A percentile compares a stretch with the other conserved stretches of the same genome.
These are phyloP conservation scores for Drosophila obscura DNA, from an alignment of 1,140 invertebrate species.

Conservation along the genomic window DNA sequence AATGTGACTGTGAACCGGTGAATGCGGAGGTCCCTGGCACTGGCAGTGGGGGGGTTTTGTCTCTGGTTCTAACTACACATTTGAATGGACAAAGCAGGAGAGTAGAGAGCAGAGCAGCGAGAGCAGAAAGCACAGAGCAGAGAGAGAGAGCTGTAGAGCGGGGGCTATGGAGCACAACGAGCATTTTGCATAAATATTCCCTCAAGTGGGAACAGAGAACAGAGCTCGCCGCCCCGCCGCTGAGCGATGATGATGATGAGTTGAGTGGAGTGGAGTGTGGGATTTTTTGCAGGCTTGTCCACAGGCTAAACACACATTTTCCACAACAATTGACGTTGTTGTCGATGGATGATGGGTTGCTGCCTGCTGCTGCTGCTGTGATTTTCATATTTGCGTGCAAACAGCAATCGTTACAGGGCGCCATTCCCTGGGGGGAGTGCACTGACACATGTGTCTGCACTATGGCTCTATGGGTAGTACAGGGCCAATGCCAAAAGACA, in stretches of 20 bases:
- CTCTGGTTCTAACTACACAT: constrained; percentile 7
- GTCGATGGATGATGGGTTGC: constrained; percentile 38
- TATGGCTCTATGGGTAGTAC: neutral
- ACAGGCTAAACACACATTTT: constrained; percentile 62
- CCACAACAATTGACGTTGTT: constrained; percentile 54
- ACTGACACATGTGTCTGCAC: neutral
- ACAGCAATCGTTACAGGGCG: constrained; percentile 52
- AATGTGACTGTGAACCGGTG: constrained; percentile 60
- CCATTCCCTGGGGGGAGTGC: constrained; percentile 18
- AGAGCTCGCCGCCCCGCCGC: no score
- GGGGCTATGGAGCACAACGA: constrained; percentile 1
- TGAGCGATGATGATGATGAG: constrained; percentile 38
- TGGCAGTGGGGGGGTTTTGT: neutral
- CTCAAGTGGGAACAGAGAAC: constrained; percentile 38
- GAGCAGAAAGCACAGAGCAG: neutral
- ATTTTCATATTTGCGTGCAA: constrained; percentile 76
- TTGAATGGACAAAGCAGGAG: constrained; percentile 7
- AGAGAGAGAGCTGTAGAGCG: neutral
- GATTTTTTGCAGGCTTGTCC: constrained; percentile 48
- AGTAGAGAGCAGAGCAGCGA: no score
- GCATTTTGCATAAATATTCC: constrained; percentile 71
- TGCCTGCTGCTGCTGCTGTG: constrained; percentile 44
- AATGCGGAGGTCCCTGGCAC: constrained; percentile 36
- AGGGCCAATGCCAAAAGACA: constrained; percentile 30
- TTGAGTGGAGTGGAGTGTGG: constrained; percentile 24